These are phyloP conservation scores for Cynaeus angustus DNA, from an alignment of 2,888 invertebrate genomes.

Conservation along the genomic window DNA sequence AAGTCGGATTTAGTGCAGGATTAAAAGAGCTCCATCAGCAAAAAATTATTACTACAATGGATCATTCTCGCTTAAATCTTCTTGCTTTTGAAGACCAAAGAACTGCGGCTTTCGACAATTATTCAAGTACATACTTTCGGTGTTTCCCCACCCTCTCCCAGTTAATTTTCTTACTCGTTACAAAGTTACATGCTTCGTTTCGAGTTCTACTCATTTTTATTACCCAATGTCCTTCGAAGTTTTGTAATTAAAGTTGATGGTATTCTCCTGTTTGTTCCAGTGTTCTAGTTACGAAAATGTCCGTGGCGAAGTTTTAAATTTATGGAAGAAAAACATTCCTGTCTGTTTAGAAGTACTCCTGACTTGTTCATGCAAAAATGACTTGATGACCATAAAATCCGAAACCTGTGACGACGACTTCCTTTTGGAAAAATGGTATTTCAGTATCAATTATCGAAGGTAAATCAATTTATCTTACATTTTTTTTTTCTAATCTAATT, in stretches of 20 bases:
- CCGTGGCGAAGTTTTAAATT: constrained; percentile 75
- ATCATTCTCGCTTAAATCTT: no score
- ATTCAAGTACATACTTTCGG: no score
- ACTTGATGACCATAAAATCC: constrained; percentile 59
- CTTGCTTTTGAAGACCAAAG: no score
- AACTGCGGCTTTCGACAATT: neutral
- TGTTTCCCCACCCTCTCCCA: neutral
- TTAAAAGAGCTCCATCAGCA: no score
- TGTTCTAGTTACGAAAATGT: constrained; percentile 75
- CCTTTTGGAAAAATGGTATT: constrained; percentile 88
- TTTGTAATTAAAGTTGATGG: constrained; percentile 20
- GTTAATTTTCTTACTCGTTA: neutral
- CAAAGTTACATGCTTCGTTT: neutral
- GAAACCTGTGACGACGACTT: constrained; percentile 72
- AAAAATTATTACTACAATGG: no score
- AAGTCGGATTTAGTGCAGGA: no score
- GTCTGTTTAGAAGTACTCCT: constrained; percentile 88
- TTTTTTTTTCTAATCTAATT: neutral
- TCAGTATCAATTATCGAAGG: constrained; percentile 78
- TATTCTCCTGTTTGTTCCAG: constrained; percentile 66
- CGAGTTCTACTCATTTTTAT: constrained; percentile 6
- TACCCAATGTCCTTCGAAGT: neutral
- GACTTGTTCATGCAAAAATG: constrained; percentile 79
- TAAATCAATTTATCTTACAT: constrained; percentile 63
- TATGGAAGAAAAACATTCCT: constrained; percentile 83